phyloP scores from a whole-genome alignment of 2,113 vertebrate species.

The Paramisgurnus dabryanus region DNA sequence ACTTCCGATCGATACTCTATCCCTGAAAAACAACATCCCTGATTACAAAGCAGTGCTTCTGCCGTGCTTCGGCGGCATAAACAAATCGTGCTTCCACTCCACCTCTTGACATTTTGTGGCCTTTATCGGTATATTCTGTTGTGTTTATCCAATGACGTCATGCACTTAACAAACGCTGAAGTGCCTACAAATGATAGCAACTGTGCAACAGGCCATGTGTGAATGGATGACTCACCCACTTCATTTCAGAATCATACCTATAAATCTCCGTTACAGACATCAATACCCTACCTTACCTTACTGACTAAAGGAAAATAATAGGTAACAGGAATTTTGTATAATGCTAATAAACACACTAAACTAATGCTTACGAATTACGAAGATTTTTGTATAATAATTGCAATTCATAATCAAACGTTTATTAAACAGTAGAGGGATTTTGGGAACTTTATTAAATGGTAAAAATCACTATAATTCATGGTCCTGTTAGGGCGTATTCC shows the following conservation, averaged over 20 bases:
- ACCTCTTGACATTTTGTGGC: constrained; percentile 30
- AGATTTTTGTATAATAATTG: too few species aligned
- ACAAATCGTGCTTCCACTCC: neutral
- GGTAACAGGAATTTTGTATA: too few species aligned
- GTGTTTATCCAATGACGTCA: neutral
- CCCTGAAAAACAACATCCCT: neutral
- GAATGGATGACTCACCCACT: neutral
- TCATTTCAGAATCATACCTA: neutral
- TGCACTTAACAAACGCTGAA: constrained; percentile 29
- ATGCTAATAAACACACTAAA: too few species aligned
- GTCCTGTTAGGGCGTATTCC: too few species aligned
- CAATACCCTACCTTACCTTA: neutral
- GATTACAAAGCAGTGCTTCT: neutral
- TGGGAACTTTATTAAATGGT: too few species aligned
- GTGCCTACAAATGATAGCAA: constrained; percentile 33
- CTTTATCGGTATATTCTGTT: constrained; percentile 17
- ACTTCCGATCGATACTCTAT: neutral
- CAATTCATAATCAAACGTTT: too few species aligned
- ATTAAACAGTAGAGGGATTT: too few species aligned
- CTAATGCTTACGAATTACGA: too few species aligned
- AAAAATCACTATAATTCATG: too few species aligned
- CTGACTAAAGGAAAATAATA: neutral
- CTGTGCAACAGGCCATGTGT: neutral
- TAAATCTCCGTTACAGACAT: neutral
- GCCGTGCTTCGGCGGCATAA: neutral